These are phyloP conservation scores for Pantherophis alleghaniensis DNA, from an alignment of 2,797 vertebrate species.

Conservation along the genomic window DNA sequence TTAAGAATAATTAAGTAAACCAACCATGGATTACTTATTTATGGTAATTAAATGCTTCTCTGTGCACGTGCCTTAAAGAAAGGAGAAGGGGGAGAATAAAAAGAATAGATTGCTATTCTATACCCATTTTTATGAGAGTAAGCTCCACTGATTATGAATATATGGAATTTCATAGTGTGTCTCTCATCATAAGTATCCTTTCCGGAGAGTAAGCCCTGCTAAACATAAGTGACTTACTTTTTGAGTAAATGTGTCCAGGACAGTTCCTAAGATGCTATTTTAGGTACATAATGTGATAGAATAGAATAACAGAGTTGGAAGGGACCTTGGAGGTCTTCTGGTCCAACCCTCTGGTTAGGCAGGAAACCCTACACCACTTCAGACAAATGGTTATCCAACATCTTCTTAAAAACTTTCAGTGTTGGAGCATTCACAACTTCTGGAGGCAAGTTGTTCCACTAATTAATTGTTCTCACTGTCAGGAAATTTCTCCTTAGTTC, in stretches of 20 bases:
- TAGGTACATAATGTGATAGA: neutral
- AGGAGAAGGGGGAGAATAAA: neutral
- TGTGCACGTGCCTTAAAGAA: neutral
- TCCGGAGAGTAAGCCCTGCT: neutral
- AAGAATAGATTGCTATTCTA: neutral
- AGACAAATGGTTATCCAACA: too few species aligned
- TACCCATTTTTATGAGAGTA: neutral
- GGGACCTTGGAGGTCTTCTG: too few species aligned
- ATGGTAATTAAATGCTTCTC: neutral
- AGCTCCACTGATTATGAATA: neutral
- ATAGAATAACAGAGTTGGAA: too few species aligned
- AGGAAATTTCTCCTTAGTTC: too few species aligned
- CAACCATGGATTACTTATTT: neutral
- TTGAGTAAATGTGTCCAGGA: neutral
- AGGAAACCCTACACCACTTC: too few species aligned
- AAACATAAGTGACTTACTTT: neutral
- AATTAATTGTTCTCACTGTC: too few species aligned
- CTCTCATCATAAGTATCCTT: neutral
- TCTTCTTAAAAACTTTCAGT: too few species aligned
- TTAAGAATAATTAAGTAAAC: neutral
- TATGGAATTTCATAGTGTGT: neutral
- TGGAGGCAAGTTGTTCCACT: too few species aligned
- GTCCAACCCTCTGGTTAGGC: too few species aligned
- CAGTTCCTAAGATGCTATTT: neutral
- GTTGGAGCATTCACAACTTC: too few species aligned